Percentiles rank a stretch among this genome's conserved stretches.
Evolutionary conservation across 35 echinoderm and acorn worm genomes (phyloP).

Genomic region (Lytechinus pictus): DNA sequence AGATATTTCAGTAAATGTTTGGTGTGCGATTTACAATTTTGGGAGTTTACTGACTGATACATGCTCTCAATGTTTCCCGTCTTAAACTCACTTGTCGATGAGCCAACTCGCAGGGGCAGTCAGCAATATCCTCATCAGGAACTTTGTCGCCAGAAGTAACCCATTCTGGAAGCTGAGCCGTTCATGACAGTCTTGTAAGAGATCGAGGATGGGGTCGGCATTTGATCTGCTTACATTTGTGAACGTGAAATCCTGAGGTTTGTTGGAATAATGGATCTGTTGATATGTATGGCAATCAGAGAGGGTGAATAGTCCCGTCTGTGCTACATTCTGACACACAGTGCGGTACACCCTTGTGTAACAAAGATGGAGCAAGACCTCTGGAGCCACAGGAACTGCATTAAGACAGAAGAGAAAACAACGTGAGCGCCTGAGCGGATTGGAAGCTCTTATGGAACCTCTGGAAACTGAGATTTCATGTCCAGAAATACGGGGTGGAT

Average conservation of each 20-base stretch:
- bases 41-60: no score
- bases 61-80: no score
- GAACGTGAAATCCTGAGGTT: neutral
- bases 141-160: neutral
- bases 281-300: neutral
- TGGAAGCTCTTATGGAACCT: no score
- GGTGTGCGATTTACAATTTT: no score
- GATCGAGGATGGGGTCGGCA: neutral
- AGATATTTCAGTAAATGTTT: no score
- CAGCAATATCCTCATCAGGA: neutral
- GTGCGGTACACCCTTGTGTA: neutral
- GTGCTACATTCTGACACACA: neutral
- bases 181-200: neutral
- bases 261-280: neutral
- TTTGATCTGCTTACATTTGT: neutral
- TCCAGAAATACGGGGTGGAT: no score
- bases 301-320: neutral
- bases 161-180: neutral
- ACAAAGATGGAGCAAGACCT: neutral
- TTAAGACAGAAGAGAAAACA: neutral
- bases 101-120: neutral
- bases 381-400: neutral
- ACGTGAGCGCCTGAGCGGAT: no score
- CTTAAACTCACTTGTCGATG: neutral
- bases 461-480: no score